Evolutionary conservation across 2,113 vertebrate species (phyloP).

Genomic region (Taurulus bubalis): DNA sequence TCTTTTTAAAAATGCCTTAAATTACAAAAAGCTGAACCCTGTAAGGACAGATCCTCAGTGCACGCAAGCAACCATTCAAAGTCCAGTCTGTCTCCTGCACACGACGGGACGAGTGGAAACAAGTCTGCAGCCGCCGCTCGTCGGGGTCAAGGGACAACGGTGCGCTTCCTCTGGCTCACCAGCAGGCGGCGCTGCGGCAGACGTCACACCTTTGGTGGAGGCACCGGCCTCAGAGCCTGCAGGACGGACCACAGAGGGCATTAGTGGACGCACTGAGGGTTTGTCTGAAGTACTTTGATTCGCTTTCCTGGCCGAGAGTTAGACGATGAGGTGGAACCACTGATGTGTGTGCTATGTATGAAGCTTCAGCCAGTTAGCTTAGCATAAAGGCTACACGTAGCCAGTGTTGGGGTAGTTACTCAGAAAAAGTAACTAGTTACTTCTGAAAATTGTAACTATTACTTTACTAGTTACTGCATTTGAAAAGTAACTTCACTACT

Average conservation of each 20-base stretch:
- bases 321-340: neutral
- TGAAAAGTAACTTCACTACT: too few species aligned
- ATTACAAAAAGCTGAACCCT: conserved; percentile 2
- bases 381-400: neutral
- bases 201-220: conserved; percentile 74
- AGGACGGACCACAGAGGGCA: neutral
- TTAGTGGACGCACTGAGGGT: neutral
- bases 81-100: neutral
- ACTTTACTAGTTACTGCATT: too few species aligned
- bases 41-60: neutral
- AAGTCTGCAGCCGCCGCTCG: neutral
- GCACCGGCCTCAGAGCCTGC: conserved; percentile 79
- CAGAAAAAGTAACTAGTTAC: too few species aligned
- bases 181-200: neutral
- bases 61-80: neutral
- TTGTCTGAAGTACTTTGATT: neutral
- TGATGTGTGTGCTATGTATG: neutral
- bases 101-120: neutral
- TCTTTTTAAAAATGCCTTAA: conserved; percentile 22
- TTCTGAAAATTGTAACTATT: too few species aligned
- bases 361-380: neutral
- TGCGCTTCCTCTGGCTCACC: neutral
- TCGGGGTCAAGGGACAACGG: neutral
- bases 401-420: too few species aligned
- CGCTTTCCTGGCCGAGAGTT: neutral